Evolutionary conservation across 2,888 invertebrate species (phyloP).

Genomic region (Drosophila macrothrix): DNA sequence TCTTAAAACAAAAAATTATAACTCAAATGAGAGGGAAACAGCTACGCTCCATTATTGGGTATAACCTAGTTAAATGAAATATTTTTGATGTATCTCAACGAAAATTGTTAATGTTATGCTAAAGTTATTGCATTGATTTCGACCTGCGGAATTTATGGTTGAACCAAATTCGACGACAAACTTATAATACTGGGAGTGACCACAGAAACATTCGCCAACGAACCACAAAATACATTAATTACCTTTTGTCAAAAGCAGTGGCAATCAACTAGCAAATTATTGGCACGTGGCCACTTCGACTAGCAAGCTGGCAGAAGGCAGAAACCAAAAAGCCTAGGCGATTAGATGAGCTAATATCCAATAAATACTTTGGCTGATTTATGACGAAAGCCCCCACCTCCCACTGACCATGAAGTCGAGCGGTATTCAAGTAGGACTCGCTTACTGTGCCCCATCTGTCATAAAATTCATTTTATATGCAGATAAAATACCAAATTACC

Average conservation of each 20-base stretch:
- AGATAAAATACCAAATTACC: slow-evolving; percentile 36
- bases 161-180: neutral
- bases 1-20: neutral
- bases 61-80: neutral
- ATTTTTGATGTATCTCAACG: neutral
- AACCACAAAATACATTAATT: slow-evolving; percentile 55
- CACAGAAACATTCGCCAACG: slow-evolving; percentile 13
- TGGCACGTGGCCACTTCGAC: slow-evolving; percentile 21
- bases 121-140: neutral
- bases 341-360: slow-evolving; percentile 41
- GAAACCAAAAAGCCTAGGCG: slow-evolving; percentile 8
- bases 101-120: neutral
- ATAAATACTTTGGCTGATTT: slow-evolving; percentile 52
- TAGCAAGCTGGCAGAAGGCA: neutral
- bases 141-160: neutral
- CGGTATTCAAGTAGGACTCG: neutral
- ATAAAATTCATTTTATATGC: slow-evolving; percentile 37
- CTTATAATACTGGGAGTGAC: neutral
- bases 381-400: slow-evolving; percentile 7
- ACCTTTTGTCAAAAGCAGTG: slow-evolving; percentile 48
- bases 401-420: neutral
- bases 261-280: slow-evolving; percentile 52
- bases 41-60: neutral
- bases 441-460: slow-evolving; percentile 28
- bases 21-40: neutral